These are phyloP conservation scores for Azemiops feae DNA, from an alignment of 2,113 vertebrate genomes.

Conservation along the genomic window DNA sequence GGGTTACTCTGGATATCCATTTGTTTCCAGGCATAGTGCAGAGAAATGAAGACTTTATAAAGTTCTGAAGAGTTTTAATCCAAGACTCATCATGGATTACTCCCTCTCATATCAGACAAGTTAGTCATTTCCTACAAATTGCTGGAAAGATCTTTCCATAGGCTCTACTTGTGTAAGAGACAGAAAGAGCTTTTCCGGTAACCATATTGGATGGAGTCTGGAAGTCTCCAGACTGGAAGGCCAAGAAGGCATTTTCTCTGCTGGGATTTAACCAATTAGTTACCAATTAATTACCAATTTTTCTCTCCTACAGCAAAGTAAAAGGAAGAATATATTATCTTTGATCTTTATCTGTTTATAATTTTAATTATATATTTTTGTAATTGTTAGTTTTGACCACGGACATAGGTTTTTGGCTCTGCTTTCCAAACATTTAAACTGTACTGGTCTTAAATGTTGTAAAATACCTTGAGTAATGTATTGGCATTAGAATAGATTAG, in stretches of 20 bases:
- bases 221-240: not conserved
- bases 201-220: not conserved
- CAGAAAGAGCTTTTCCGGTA: not conserved
- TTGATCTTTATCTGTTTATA: not conserved
- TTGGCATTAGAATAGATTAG: not conserved
- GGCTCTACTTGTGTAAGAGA: not conserved
- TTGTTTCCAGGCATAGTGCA: not conserved
- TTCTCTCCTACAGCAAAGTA: not conserved
- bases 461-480: not conserved
- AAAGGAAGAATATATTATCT: not conserved
- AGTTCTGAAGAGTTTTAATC: not conserved
- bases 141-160: not conserved
- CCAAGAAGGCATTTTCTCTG: not conserved
- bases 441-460: not conserved
- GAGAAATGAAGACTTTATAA: not conserved
- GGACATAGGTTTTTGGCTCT: not conserved
- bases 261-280: not conserved
- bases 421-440: not conserved
- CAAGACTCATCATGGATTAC: not conserved
- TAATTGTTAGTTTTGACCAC: not conserved
- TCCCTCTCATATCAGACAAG: not conserved
- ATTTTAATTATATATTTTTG: not conserved
- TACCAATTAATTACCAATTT: too few relatives aligned
- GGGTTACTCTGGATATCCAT: not conserved
- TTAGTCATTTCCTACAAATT: not conserved